Evolutionary conservation across 2,888 invertebrate species (phyloP), one percentile per base, ranked within the genome.

Genomic region (Operophtera brumata): DNA sequence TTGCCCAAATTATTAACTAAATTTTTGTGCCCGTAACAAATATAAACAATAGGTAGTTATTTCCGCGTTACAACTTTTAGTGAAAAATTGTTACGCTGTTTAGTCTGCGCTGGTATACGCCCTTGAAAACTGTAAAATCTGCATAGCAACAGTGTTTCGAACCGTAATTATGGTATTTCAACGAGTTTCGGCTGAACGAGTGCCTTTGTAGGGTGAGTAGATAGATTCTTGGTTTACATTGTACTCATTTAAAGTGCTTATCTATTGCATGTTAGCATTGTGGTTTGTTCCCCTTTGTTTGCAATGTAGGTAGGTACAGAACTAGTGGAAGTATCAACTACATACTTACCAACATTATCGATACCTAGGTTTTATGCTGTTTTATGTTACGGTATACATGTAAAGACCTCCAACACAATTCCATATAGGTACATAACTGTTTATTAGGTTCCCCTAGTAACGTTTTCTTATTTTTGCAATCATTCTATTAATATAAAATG

Each of bases 91-190:
- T 43, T 20, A 25, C 14, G 5, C 30, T 49, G 6, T 14, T n/a
- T 37, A 72, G 69, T 69, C 71, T 69, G 59, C 63, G 67, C 67
- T 76, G 73, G 78, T 73, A 77, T 76, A 80, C 85, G 88, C 85
- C 86, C 88, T 87, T 88, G 89, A 87, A 85, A 86, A 82, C 73
- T 81, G 81, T 79, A 59, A 85, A 86, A 76, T 81, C 80, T 80
- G 89, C 89, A 84, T 89, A 88, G 89, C 87, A 89, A 89, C 89
- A 89, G 82, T 76, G 75, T 73, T 83, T 78, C 71, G 72, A 77
- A 75, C 72, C 69, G 60, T 78, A 73, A 68, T 78, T 73, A 75
- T 77, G 75, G 67, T 79, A 77, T 77, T 82, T 75, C 69, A 69
- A 70, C 70, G 74, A 70, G 75, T 75, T 75, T 73, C 68, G 60